Conservation (phyloP, 1,140 invertebrate genomes). For the Drepana arcuata region DNA sequence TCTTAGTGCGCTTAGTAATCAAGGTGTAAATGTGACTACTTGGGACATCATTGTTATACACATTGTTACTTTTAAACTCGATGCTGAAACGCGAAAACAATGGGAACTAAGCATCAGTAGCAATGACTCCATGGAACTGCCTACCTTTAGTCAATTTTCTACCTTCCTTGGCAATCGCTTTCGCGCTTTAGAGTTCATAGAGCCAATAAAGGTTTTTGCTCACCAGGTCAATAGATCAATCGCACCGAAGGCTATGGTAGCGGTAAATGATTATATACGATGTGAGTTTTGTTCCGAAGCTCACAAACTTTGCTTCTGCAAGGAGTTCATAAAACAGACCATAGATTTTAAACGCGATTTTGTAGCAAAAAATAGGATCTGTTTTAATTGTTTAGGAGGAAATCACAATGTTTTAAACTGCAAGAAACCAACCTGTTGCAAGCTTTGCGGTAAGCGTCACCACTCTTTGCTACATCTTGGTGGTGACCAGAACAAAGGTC, state of each 20-base stretch:
- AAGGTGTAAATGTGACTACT: background rate
- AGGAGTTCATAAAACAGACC: background rate
- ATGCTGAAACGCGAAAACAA: background rate
- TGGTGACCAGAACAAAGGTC: background rate
- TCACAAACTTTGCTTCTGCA: constrained; percentile 2
- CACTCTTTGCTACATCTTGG: background rate
- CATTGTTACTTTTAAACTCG: background rate
- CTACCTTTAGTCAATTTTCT: background rate
- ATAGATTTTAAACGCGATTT: background rate
- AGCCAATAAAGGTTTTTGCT: background rate
- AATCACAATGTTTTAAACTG: constrained; percentile 1
- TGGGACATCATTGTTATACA: background rate
- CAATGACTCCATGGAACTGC: background rate
- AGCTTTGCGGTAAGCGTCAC: background rate
- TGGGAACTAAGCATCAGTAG: background rate
- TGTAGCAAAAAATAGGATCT: constrained; percentile 1
- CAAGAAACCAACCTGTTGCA: background rate
- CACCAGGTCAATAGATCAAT: background rate
- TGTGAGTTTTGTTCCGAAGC: background rate
- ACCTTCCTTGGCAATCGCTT: background rate
- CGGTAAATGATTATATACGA: too few relatives aligned
- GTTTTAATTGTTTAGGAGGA: constrained; percentile 4
- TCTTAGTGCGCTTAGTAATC: background rate
- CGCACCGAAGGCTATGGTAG: too few relatives aligned
- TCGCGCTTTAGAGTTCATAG: background rate